phyloP scores from a whole-genome alignment of 2,888 invertebrate species.

The Tipula unca region DNA sequence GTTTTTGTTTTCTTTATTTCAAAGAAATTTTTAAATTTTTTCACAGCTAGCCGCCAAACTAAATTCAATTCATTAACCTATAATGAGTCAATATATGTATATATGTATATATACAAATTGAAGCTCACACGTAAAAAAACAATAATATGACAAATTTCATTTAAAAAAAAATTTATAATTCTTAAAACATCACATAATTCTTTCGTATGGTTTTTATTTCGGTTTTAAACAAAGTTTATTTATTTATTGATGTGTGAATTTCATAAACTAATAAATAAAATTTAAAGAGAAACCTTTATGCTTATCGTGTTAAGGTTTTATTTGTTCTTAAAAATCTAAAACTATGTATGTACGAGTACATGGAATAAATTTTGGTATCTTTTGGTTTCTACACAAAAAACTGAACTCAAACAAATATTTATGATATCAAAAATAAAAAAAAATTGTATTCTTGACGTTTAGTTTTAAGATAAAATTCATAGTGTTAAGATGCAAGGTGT shows the following conservation, averaged over 20 bases:
- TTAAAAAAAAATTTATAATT: not conserved
- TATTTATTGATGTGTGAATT: slow-evolving; percentile 8
- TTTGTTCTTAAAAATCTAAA: not conserved
- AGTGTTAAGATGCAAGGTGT: not conserved
- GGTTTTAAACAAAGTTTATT: slow-evolving; percentile 14
- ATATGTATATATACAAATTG: not conserved
- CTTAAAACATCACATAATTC: not conserved
- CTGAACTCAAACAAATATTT: not conserved
- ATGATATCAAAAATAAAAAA: not conserved
- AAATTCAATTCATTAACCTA: not conserved
- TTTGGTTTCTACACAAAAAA: not conserved
- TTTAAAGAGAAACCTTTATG: not conserved
- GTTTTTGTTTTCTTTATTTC: not conserved
- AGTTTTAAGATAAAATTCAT: not conserved
- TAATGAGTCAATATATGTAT: not conserved
- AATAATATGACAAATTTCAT: not conserved
- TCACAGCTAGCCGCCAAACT: not conserved
- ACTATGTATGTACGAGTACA: not conserved
- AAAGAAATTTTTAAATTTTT: not conserved
- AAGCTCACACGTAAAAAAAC: not conserved
- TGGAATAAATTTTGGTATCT: not conserved
- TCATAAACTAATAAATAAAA: not conserved
- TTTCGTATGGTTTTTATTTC: not conserved
- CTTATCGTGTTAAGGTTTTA: slow-evolving; percentile 14
- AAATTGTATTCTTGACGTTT: not conserved